Conservation (phyloP, 1,140 invertebrate species). For the Melitaea cinxia region DNA sequence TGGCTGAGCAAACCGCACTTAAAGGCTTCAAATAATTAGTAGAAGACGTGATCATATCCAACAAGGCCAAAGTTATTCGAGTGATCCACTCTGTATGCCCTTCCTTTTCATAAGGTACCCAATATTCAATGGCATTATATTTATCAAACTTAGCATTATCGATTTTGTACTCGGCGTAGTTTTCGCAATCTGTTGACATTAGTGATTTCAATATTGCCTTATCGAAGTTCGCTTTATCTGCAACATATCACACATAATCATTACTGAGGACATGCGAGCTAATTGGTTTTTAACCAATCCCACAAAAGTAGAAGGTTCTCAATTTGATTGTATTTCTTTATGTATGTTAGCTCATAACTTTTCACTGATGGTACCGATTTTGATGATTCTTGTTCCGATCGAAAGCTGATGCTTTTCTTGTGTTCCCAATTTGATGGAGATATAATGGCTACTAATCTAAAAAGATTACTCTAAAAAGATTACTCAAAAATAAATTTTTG, state of each 20-base stretch:
- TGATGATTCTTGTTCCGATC: too few species aligned
- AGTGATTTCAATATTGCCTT: constrained; percentile 61
- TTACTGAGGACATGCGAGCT: too few species aligned
- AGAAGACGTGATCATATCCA: constrained; percentile 37
- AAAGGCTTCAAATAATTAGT: constrained; percentile 40
- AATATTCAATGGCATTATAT: constrained; percentile 35
- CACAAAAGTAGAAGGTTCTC: too few species aligned
- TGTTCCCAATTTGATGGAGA: too few species aligned
- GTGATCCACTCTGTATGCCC: constrained; percentile 43
- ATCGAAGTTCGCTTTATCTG: constrained; percentile 51
- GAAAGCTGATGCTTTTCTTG: too few species aligned
- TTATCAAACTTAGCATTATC: constrained; percentile 36
- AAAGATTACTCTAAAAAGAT: too few species aligned
- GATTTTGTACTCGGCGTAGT: constrained; percentile 40
- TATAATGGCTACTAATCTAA: too few species aligned
- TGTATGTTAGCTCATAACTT: too few species aligned
- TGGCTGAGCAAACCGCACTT: constrained; percentile 35
- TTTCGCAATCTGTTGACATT: constrained; percentile 33
- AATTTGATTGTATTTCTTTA: too few species aligned
- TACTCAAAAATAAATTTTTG: too few species aligned
- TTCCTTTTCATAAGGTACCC: constrained; percentile 40
- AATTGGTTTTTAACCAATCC: too few species aligned
- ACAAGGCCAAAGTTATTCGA: constrained; percentile 40
- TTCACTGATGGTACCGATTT: too few species aligned
- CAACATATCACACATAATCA: constrained; percentile 1